Evolutionary conservation across 2,888 invertebrate species (phyloP), one percentile per base, ranked within the genome.

Genomic region (Panopea generosa): DNA sequence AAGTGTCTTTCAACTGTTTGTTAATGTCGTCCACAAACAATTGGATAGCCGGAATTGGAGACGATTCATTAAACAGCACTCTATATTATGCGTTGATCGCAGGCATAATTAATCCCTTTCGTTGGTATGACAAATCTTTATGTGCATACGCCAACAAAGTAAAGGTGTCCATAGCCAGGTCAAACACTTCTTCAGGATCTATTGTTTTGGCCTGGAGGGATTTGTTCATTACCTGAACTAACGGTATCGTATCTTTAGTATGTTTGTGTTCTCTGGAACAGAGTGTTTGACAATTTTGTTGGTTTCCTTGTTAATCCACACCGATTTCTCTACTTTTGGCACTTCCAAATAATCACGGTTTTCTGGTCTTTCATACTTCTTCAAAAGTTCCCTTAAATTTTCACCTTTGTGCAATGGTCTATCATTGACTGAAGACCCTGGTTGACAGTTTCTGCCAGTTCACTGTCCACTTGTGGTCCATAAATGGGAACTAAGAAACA

Each of bases 341-440:
- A 63, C 63, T 26, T 63, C 55, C 20, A 63, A 24, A 16, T n/a
- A 63, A n/a, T 38, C 16, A n/a, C 53, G 55, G 20, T 63, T 55
- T 40, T 40, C 63, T 40, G 53, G 53, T n/a, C 45, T 14, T n/a
- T 53, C 26, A n/a, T 40, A 22, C 55, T 63, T 2, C 40, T 40
- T 53, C 22, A 53, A 18, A 2, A 63, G 29, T 11, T 55, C 63
- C 9, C 27, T 7, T 14, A 62, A 22, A 11, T 14, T 11, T 1
- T 11, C 33, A 0, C 52, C 14, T 26, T 62, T n/a, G n/a, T n/a
- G n/a, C n/a, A 38, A 24, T 62, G 62, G 24, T 62, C 62, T 11
- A 52, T 29, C 11, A 33, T 22, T 26, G 50, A 38, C 18, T 4
- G 9, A 0, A 52, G 20, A 9, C 53, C 53, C 22, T 43, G 53